Conservation (phyloP, 2,797 vertebrate species). For the Rhinatrema bivittatum region DNA sequence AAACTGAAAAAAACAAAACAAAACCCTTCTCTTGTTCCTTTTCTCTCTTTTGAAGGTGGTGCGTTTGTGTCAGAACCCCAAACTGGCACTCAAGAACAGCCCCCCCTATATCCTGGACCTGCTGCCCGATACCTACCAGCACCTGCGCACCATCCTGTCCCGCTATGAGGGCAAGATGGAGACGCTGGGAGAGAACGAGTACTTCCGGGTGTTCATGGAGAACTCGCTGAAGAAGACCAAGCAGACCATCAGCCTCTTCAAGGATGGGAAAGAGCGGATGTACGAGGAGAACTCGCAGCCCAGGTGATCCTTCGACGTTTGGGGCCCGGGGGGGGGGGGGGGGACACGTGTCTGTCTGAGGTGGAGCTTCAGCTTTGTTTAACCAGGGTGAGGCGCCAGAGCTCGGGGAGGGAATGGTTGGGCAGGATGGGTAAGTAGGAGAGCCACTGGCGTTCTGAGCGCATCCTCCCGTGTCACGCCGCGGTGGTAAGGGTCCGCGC, state of each 20-base stretch:
- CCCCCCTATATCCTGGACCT: slow-evolving; percentile 97
- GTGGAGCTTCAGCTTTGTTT: too few relatives aligned
- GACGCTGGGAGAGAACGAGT: slow-evolving; percentile 91
- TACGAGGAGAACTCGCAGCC: slow-evolving; percentile 98
- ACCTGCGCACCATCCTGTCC: slow-evolving; percentile 87
- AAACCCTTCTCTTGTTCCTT: too few relatives aligned
- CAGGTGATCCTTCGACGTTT: too few relatives aligned
- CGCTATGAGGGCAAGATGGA: slow-evolving; percentile 98
- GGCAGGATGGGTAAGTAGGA: too few relatives aligned
- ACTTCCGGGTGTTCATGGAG: slow-evolving; percentile 97
- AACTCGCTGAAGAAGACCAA: slow-evolving; percentile 97
- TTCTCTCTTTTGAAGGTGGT: slow-evolving; percentile 73
- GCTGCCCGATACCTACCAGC: slow-evolving; percentile 95
- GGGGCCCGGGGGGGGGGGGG: too few relatives aligned
- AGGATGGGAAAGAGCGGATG: slow-evolving; percentile 96
- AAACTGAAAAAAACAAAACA: too few relatives aligned
- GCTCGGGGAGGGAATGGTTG: too few relatives aligned
- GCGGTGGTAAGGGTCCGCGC: too few relatives aligned
- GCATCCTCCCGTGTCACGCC: too few relatives aligned
- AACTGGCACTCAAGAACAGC: slow-evolving; percentile 94
- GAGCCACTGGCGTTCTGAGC: too few relatives aligned
- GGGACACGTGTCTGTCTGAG: too few relatives aligned
- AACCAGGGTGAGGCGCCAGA: too few relatives aligned
- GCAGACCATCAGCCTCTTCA: slow-evolving; percentile 97
- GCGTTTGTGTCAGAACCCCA: slow-evolving; percentile 92